Evolutionary conservation across 2,888 invertebrate species (phyloP), one percentile per base, ranked within the genome.

Genomic region (Lepetodrilus schrolli): DNA sequence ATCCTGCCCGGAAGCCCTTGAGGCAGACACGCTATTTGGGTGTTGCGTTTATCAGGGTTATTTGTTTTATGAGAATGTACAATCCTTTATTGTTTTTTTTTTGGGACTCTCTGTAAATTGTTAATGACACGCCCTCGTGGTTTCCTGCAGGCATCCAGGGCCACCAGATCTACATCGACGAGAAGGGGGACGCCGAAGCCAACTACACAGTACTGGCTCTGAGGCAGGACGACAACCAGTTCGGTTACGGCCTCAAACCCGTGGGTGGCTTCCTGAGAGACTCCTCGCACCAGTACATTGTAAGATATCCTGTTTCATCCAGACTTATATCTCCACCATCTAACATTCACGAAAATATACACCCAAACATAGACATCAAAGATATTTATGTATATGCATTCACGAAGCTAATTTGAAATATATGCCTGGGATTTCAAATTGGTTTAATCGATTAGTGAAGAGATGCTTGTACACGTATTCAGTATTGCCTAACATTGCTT

Each of bases 121-220:
- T 43, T 51, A 34, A 74, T 74, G 66, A 70, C 43, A 37, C 68
- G 49, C 65, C 13, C 1, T 51, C 3, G 2, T 65, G n/a, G 7
- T 10, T 13, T 13, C 75, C 83, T 84, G 0, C 86, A 98, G 98
- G 98, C 93, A 94, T 98, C 85, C 96, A 96, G 72, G 99, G 99
- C 20, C 95, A 97, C 88, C 95, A 94, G 77, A 96, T 98, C 8
- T 94, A 94, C 83, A 96, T 97, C 86, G 96, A 97, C 89, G 93
- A 93, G 2, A 94, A 95, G 79, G 97, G 97, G 0, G 96, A 97
- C 86, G 96, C 96, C 0, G 96, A 96, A 87, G 96, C 96, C 0
- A 97, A 97, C 91, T 97, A 95, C 91, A 95, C 96, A 0, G 94
- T 97, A 0, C 94, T 96, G 26, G 94, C 95, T 0, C 91, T 96